Conservation (phyloP, 2,113 vertebrate species). For the Sapayoa aenigma region DNA sequence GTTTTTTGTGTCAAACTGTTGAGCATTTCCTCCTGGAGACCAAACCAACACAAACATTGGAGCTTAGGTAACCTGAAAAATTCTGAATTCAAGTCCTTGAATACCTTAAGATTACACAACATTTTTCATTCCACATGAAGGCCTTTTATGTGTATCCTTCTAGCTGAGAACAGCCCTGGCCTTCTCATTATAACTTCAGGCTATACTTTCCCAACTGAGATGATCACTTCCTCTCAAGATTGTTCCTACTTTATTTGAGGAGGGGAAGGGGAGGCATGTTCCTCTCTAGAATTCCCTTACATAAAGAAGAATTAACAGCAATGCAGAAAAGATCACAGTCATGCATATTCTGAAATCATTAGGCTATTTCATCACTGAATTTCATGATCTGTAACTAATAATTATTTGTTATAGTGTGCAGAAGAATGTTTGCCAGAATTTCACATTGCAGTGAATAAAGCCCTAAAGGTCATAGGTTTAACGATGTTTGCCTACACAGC, state of each 20-base stretch:
- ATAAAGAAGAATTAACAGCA: not conserved
- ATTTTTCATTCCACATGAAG: not conserved
- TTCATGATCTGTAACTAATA: not conserved
- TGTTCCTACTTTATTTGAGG: not conserved
- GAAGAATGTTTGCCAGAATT: not conserved
- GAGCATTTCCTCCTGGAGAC: not conserved
- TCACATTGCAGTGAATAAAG: not conserved
- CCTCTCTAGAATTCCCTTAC: not conserved
- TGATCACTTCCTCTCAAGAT: not conserved
- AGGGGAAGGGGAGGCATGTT: rapidly evolving
- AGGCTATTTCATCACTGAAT: not conserved
- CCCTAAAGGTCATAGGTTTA: not conserved
- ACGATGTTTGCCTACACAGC: not conserved
- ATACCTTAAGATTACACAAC: not conserved
- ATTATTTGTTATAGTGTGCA: not conserved
- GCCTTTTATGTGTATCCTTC: not conserved
- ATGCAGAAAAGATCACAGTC: not conserved
- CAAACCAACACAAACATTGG: not conserved
- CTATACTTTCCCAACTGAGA: not conserved
- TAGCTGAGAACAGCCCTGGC: not conserved
- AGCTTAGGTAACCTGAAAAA: not conserved
- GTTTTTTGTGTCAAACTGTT: not conserved
- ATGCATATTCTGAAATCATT: not conserved
- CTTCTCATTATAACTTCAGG: not conserved
- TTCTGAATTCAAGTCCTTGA: not conserved